Conservation (phyloP, 2,888 invertebrate species). For the Ophion slaviceki region DNA sequence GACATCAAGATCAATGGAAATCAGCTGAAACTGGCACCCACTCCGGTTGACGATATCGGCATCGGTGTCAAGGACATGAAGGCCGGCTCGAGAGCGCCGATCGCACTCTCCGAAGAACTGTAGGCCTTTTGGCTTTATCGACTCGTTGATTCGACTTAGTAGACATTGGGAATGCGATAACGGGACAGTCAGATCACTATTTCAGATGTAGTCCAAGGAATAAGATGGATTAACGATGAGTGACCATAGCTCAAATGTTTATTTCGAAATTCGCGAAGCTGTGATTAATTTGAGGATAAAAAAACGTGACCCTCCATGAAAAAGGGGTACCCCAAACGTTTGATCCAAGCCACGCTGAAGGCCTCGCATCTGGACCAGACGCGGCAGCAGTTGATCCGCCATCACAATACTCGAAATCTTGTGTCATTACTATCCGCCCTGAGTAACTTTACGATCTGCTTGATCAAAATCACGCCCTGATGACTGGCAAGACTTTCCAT, state of each 20-base stretch:
- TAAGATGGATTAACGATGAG: background rate
- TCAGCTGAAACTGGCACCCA: slow-evolving; percentile 88
- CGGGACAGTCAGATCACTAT: background rate
- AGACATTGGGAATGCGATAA: background rate
- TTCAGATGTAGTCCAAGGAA: background rate
- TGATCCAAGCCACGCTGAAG: no score
- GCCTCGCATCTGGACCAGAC: background rate
- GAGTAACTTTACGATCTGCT: no score
- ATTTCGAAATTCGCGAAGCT: slow-evolving; percentile 40
- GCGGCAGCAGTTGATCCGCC: background rate
- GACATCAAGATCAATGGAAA: slow-evolving; percentile 91
- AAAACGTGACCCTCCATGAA: slow-evolving; percentile 26
- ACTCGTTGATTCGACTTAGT: background rate
- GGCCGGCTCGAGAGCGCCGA: slow-evolving; percentile 80
- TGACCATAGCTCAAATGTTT: background rate
- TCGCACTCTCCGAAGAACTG: slow-evolving; percentile 81
- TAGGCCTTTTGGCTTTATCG: slow-evolving; percentile 64
- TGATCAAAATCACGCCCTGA: background rate
- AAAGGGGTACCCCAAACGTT: slow-evolving; percentile 4
- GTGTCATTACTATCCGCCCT: background rate
- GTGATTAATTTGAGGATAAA: slow-evolving; percentile 51
- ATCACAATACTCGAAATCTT: no score
- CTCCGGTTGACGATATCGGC: slow-evolving; percentile 88
- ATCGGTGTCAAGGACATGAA: slow-evolving; percentile 82
- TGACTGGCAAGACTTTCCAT: background rate